Percentiles rank a stretch among this genome's conserved stretches.
These are phyloP conservation scores for Luidia sarsii DNA, from an alignment of 53 echinoderm and acorn worm species.

Conservation along the genomic window DNA sequence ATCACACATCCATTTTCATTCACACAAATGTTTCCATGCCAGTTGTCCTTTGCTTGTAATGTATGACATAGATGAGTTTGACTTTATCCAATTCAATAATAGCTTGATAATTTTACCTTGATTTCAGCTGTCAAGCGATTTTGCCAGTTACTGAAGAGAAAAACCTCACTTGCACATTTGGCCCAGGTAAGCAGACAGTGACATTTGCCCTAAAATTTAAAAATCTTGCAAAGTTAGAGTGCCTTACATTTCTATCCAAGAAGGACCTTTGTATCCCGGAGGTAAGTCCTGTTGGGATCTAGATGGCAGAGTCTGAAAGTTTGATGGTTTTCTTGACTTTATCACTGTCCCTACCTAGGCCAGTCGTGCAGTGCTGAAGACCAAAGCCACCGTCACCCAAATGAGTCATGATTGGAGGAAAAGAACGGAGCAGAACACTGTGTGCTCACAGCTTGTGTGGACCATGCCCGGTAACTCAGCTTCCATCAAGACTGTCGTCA, in stretches of 20 bases:
- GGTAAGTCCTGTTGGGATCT: too few relatives aligned
- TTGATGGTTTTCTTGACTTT: too few relatives aligned
- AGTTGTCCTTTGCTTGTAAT: too few relatives aligned
- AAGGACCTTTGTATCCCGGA: too few relatives aligned
- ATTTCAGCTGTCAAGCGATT: slow-evolving; percentile 77
- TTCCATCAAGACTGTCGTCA: slow-evolving; percentile 4
- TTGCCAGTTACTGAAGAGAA: slow-evolving; percentile 76
- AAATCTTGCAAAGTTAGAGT: too few relatives aligned
- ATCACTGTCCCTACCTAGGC: slow-evolving; percentile 21
- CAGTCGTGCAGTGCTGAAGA: slow-evolving; percentile 61
- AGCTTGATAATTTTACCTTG: background rate
- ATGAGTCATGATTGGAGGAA: slow-evolving; percentile 84
- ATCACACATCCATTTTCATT: too few relatives aligned
- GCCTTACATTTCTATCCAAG: too few relatives aligned
- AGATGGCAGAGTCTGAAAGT: too few relatives aligned
- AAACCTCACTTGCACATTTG: slow-evolving; percentile 84
- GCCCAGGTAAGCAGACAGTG: slow-evolving; percentile 79
- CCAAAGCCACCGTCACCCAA: slow-evolving; percentile 64
- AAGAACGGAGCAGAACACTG: slow-evolving; percentile 74
- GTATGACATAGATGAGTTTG: too few relatives aligned
- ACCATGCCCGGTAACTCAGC: slow-evolving; percentile 43
- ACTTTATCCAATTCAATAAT: too few relatives aligned
- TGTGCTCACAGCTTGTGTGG: slow-evolving; percentile 80
- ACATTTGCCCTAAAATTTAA: too few relatives aligned
- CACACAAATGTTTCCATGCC: too few relatives aligned